These are phyloP conservation scores for Neodiprion pinetum DNA, from an alignment of 1,140 invertebrate species.

Conservation along the genomic window DNA sequence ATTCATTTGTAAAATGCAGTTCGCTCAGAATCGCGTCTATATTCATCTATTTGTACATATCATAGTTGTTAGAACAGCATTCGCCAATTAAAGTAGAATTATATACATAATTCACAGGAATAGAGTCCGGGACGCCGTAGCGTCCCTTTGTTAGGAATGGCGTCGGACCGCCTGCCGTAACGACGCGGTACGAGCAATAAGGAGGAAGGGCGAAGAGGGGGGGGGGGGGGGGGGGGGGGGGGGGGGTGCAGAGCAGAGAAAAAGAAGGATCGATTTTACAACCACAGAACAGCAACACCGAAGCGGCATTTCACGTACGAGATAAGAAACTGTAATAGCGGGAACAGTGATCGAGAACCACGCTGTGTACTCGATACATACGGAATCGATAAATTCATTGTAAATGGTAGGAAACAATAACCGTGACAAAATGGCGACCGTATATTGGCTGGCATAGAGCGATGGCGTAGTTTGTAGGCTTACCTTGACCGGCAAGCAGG, in stretches of 20 bases:
- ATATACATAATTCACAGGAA: too few relatives aligned
- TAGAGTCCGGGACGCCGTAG: neutral
- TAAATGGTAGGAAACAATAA: conserved; percentile 1
- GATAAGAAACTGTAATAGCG: too few relatives aligned
- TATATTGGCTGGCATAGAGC: conserved; percentile 15
- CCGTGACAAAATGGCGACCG: conserved; percentile 24
- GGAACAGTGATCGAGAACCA: too few relatives aligned
- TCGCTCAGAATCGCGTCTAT: too few relatives aligned
- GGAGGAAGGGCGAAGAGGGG: neutral
- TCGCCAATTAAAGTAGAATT: too few relatives aligned
- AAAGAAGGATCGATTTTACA: neutral
- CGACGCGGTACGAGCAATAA: neutral
- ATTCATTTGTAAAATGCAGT: too few relatives aligned
- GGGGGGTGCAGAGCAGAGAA: too few relatives aligned
- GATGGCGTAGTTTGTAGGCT: conserved; percentile 59
- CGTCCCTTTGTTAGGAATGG: conserved; percentile 6
- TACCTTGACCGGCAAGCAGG: conserved; percentile 70
- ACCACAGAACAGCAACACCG: neutral
- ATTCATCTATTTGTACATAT: too few relatives aligned
- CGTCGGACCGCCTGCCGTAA: neutral
- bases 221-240: neutral
- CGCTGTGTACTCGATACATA: too few relatives aligned
- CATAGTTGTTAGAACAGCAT: too few relatives aligned
- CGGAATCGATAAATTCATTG: too few relatives aligned
- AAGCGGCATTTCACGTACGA: too few relatives aligned